Base-by-base conservation (phyloP, 2,888 invertebrate species). In the Mystacides longicornis region DNA sequence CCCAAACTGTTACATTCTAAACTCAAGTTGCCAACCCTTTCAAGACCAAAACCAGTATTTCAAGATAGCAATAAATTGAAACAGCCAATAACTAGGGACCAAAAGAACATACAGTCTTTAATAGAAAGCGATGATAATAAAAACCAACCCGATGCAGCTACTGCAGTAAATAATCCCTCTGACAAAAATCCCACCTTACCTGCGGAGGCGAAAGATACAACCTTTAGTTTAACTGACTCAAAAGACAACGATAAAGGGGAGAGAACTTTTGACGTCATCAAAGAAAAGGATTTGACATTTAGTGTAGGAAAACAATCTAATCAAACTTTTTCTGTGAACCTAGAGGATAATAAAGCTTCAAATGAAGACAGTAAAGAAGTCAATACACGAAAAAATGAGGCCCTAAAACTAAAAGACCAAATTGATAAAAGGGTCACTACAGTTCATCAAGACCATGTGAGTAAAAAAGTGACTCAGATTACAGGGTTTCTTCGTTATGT, bases 401-500 rank as follows among this genome's bases (percentile, higher is more conserved):
- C 23, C 19, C 22, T 19, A 9, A 59, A 54, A 22, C 20, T 57
- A 19, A 11, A 37, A 11, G 52, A 52, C 19, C 52, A 48, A 20
- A 54, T 60, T 23, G 60, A 57, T 2, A 47, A 21, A 5, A 47
- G 50, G 18, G 60, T 60, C 16, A 55, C 33, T 7, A 52, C 54
- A 2, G 50, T 57, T 14, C 19, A 51, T 16, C 43, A 51, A 20
- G 57, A 60, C 20, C 21, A 42, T 2, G 37, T 50, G 20, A 42
- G 43, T 2, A 27, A 23, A 2, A 65, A 68, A 2, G 67, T 66
- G 22, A 69, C 49, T 2, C 67, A 49, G 65, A 60, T 67, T 60
- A 68, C 67, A 55, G 85, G 85, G 1, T 71, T 72, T 16, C 68
- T 85, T 31, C 71, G 78, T 7, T 82, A 74, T 67, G 72, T 80